phyloP scores from a whole-genome alignment of 1,140 invertebrate species.

The Brachionus sp. region DNA sequence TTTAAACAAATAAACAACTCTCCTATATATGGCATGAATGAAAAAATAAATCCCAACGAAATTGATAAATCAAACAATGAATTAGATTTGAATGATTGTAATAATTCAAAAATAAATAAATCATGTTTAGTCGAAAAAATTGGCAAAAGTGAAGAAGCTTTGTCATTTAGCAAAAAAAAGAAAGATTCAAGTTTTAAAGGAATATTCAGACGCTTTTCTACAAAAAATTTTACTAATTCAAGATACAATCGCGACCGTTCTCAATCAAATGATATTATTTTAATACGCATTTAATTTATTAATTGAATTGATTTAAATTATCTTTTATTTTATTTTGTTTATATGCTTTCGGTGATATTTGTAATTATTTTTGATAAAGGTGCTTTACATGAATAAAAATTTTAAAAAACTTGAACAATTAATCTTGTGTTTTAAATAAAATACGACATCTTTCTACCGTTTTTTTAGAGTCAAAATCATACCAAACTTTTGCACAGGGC shows the following conservation, averaged over 20 bases:
- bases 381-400: neutral
- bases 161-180: neutral
- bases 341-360: neutral
- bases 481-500: no score
- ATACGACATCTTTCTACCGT: no score
- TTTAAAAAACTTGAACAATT: no score
- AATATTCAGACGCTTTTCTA: neutral
- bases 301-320: neutral
- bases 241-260: neutral
- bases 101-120: neutral
- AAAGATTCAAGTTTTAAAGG: neutral
- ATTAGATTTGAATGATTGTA: neutral
- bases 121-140: neutral
- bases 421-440: no score
- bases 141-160: neutral
- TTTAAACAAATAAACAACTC: neutral
- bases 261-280: conserved; percentile 16
- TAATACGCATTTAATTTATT: neutral
- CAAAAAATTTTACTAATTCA: neutral
- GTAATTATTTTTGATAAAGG: neutral
- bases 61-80: neutral
- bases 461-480: no score
- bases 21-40: neutral
- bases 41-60: neutral
- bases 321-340: neutral